Conservation (phyloP, 2,113 vertebrate species). For the Pristiophorus japonicus region DNA sequence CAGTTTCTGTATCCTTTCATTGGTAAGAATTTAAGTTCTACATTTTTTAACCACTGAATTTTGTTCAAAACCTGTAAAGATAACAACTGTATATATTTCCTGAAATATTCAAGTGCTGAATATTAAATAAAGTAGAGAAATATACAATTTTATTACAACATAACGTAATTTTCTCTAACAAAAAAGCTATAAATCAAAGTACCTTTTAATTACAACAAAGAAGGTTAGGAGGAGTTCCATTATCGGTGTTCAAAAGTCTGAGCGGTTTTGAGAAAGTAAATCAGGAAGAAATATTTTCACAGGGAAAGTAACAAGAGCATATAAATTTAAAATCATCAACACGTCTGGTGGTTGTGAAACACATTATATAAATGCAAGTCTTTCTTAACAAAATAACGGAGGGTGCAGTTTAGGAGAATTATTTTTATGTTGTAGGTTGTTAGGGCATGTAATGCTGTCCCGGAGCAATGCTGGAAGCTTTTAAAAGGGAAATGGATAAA, state of each 20-base stretch:
- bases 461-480: not conserved
- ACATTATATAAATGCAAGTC: too few species aligned
- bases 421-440: too few species aligned
- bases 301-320: not conserved
- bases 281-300: not conserved
- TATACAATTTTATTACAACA: too few species aligned
- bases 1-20: slow-evolving; percentile 96
- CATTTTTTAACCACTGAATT: not conserved
- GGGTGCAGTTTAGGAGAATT: too few species aligned
- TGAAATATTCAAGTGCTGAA: not conserved
- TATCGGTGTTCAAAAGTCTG: not conserved
- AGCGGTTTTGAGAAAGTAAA: not conserved
- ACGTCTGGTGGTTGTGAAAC: too few species aligned
- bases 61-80: not conserved
- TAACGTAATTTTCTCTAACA: not conserved
- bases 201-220: not conserved
- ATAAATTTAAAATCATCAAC: too few species aligned
- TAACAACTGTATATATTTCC: not conserved
- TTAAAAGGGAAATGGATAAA: not conserved
- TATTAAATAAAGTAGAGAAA: not conserved
- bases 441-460: not conserved
- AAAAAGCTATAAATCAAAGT: not conserved
- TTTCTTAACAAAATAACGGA: too few species aligned
- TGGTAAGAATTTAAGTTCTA: slow-evolving; percentile 59
- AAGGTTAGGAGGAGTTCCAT: not conserved